phyloP scores from a whole-genome alignment of 2,888 invertebrate species.

The Apodemia hepburni region DNA sequence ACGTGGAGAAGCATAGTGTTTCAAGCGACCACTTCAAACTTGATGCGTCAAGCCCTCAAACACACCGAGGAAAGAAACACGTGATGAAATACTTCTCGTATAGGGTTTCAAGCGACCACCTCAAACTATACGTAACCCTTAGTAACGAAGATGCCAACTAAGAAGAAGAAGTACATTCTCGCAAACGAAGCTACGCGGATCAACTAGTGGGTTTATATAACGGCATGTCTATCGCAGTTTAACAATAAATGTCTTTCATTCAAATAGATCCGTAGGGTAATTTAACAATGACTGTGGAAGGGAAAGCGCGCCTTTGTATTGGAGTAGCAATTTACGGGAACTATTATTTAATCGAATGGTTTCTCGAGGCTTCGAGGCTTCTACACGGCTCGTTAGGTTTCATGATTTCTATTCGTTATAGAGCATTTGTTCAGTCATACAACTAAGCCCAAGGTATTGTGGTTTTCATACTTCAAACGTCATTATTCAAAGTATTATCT shows the following conservation, averaged over 20 bases:
- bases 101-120: too few species aligned
- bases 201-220: neutral
- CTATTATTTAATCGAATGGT: constrained; percentile 15
- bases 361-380: constrained; percentile 4
- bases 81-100: too few species aligned
- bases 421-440: neutral
- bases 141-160: too few species aligned
- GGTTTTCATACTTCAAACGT: neutral
- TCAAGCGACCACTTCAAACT: too few species aligned
- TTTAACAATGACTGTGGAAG: constrained; percentile 6
- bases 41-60: too few species aligned
- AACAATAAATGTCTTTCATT: neutral
- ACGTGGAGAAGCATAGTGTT: too few species aligned
- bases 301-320: neutral
- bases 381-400: neutral
- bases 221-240: neutral
- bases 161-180: too few species aligned
- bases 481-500: too few species aligned
- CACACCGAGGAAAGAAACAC: too few species aligned
- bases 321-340: constrained; percentile 6
- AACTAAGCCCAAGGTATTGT: neutral
- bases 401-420: neutral
- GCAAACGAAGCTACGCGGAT: too few species aligned
- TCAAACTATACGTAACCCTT: too few species aligned
- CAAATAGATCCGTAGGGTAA: neutral